phyloP scores from a whole-genome alignment of 2,113 vertebrate species.

The Oostethus manadensis region DNA sequence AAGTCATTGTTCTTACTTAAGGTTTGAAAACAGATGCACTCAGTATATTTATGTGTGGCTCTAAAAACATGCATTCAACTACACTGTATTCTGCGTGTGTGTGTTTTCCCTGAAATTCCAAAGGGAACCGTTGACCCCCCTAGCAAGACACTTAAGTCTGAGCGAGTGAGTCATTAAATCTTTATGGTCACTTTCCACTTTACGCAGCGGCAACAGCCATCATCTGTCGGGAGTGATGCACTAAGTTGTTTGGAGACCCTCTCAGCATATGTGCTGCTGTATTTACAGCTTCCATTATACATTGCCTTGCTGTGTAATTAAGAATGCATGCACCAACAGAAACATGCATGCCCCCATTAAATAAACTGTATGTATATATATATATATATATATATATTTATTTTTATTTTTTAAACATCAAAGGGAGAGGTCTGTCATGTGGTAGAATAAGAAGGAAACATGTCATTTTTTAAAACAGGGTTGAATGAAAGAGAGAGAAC shows the following conservation, averaged over 20 bases:
- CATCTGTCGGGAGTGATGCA: conserved; percentile 46
- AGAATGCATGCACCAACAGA: not conserved
- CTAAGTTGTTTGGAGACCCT: conserved; percentile 42
- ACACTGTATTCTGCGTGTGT: not conserved
- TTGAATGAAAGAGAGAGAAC: conserved; percentile 2
- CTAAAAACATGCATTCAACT: not conserved
- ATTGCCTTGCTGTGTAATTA: conserved; percentile 10
- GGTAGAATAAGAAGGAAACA: not conserved
- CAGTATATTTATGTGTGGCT: not conserved
- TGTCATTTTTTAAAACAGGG: not conserved
- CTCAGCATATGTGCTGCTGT: conserved; percentile 33
- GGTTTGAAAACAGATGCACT: too few species aligned
- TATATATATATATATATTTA: too few species aligned
- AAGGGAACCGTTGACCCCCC: conserved; percentile 57
- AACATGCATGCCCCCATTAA: not conserved
- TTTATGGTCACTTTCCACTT: conserved; percentile 60
- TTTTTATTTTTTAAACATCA: not conserved
- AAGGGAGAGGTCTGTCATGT: not conserved
- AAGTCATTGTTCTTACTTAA: too few species aligned
- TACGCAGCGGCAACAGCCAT: conserved; percentile 43
- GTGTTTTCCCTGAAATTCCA: conserved; percentile 39
- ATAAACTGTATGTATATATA: too few species aligned
- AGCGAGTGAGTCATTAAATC: conserved; percentile 56
- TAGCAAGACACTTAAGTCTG: conserved; percentile 51
- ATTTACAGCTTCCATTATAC: conserved; percentile 31